These are phyloP conservation scores for Parauchenoglanis punctatus DNA, from an alignment of 2,797 vertebrate species.

Conservation along the genomic window DNA sequence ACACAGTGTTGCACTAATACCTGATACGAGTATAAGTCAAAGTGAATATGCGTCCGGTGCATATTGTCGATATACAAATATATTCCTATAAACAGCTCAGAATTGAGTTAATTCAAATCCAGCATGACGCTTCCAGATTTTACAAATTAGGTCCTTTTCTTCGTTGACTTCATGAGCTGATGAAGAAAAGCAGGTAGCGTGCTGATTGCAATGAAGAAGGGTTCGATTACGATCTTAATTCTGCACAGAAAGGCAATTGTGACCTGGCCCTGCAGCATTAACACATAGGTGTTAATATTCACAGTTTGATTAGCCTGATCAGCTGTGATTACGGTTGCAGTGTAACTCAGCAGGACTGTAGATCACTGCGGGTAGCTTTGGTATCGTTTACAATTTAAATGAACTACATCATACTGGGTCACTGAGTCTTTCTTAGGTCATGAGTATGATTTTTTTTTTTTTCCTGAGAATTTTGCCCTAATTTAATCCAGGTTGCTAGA, in stretches of 20 bases:
- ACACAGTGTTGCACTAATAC: neutral
- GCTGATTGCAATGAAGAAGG: neutral
- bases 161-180: neutral
- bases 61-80: neutral
- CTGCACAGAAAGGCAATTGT: neutral
- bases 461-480: neutral
- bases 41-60: neutral
- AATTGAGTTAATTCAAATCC: neutral
- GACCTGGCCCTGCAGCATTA: neutral
- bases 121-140: neutral
- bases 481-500: neutral
- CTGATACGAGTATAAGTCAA: neutral
- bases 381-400: neutral
- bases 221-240: neutral
- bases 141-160: slow-evolving; percentile 5
- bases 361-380: neutral
- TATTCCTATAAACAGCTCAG: neutral
- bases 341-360: neutral
- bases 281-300: slow-evolving; percentile 12
- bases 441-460: neutral
- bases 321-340: neutral
- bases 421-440: neutral
- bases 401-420: neutral
- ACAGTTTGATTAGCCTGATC: neutral
- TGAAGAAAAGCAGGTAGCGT: slow-evolving; percentile 21